Percentiles rank a stretch among this genome's conserved stretches.
Evolutionary conservation across 1,140 invertebrate species (phyloP).

Genomic region (Leptinotarsa texana): DNA sequence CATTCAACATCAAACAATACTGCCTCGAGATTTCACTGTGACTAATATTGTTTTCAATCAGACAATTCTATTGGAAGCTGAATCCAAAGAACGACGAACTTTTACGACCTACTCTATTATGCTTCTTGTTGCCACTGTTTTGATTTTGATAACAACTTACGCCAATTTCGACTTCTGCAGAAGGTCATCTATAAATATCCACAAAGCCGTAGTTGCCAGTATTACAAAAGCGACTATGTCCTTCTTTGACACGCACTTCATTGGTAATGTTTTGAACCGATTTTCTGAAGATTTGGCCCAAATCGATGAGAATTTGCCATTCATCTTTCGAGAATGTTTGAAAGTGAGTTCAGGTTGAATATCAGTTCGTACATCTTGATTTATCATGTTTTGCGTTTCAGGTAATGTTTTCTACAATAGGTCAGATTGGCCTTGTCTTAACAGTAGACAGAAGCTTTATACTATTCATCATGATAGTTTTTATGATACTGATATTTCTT

Average conservation of each 20-base stretch:
- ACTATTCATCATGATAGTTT: slow-evolving; percentile 58
- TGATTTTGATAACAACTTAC: slow-evolving; percentile 47
- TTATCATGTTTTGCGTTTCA: slow-evolving; percentile 6
- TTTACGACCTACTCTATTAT: slow-evolving; percentile 33
- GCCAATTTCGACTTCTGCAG: slow-evolving; percentile 61
- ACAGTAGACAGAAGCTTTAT: slow-evolving; percentile 9
- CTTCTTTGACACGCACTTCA: slow-evolving; percentile 66
- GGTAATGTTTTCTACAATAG: background rate
- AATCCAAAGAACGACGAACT: slow-evolving; percentile 13
- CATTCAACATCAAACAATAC: background rate
- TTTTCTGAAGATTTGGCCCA: slow-evolving; percentile 68
- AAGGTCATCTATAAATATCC: slow-evolving; percentile 66
- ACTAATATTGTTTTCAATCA: slow-evolving; percentile 13
- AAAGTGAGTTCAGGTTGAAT: slow-evolving; percentile 14
- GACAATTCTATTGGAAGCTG: background rate
- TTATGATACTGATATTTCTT: slow-evolving; percentile 59
- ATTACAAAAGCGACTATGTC: slow-evolving; percentile 65
- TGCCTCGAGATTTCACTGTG: background rate
- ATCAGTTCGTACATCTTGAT: too few relatives aligned
- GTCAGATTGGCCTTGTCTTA: background rate
- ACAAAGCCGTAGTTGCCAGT: slow-evolving; percentile 67
- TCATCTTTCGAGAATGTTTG: slow-evolving; percentile 16
- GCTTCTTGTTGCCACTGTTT: slow-evolving; percentile 15
- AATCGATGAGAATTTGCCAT: slow-evolving; percentile 69
- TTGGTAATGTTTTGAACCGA: slow-evolving; percentile 63